These are phyloP conservation scores for Amblyopsis hoosieri DNA, from an alignment of 2,797 vertebrate species.

Conservation along the genomic window DNA sequence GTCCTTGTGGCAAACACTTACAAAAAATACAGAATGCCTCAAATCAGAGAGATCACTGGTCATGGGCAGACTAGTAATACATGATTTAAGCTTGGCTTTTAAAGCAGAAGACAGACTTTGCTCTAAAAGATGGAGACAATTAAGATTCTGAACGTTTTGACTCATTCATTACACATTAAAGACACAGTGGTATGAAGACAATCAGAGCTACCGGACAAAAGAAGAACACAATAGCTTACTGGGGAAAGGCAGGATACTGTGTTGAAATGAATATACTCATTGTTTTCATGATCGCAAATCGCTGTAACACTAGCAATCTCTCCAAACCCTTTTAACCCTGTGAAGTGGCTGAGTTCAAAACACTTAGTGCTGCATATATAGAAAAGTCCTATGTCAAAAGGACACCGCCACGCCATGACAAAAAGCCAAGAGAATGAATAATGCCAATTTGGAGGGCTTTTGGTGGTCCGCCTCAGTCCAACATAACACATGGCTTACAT, in stretches of 20 bases:
- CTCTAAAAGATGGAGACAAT: constrained; percentile 16
- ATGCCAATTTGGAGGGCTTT: constrained; percentile 52
- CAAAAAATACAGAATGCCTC: constrained; percentile 11
- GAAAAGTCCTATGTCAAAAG: constrained; percentile 57
- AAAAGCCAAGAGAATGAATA: constrained; percentile 55
- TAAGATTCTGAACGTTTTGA: constrained; percentile 2
- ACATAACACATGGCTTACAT: constrained; percentile 57
- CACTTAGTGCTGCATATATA: constrained; percentile 47
- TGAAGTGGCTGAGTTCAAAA: constrained; percentile 62
- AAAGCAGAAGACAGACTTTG: constrained; percentile 13
- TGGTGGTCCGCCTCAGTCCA: constrained; percentile 53
- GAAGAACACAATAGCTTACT: neutral
- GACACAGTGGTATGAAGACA: neutral
- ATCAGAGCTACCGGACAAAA: constrained; percentile 2
- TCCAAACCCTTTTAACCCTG: constrained; percentile 23
- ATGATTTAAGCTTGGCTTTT: constrained; percentile 25
- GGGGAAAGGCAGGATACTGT: constrained; percentile 10
- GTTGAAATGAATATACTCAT: constrained; percentile 2
- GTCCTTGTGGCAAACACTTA: neutral
- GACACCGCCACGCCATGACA: constrained; percentile 40
- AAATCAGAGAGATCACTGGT: neutral
- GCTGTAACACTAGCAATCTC: constrained; percentile 12
- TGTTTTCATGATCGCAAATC: neutral
- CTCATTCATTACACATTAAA: neutral
- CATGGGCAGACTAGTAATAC: constrained; percentile 34